Conservation (phyloP, 53 echinoderm and acorn worm genomes). For the Holothuria leucospilota region DNA sequence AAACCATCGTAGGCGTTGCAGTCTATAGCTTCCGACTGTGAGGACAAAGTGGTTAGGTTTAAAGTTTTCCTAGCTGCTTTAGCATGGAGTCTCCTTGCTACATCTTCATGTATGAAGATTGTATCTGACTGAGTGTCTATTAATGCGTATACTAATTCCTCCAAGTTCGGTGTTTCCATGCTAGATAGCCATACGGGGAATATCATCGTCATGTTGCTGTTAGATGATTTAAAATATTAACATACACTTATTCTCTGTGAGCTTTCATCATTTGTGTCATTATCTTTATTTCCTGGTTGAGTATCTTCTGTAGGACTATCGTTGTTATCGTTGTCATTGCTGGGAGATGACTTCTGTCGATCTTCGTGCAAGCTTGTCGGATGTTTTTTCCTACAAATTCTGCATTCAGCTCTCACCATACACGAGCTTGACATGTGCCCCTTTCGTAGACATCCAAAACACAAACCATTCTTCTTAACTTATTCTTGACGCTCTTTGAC, state of each 20-base stretch:
- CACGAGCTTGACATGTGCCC: constrained; percentile 65
- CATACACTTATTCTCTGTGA: background rate
- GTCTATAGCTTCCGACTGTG: constrained; percentile 17
- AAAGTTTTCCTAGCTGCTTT: constrained; percentile 3
- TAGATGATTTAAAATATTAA: background rate
- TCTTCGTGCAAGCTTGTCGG: constrained; percentile 46
- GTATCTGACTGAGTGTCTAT: constrained; percentile 59
- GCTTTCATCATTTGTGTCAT: no score
- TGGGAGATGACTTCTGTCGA: background rate
- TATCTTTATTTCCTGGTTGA: background rate
- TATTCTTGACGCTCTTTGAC: no score
- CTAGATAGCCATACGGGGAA: constrained; percentile 25
- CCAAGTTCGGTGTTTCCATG: background rate
- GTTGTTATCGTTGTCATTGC: background rate
- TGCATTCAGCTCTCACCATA: constrained; percentile 34
- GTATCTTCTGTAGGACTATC: background rate
- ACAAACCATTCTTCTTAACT: no score
- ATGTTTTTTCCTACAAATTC: constrained; percentile 51
- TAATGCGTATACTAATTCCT: constrained; percentile 50
- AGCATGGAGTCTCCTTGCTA: background rate
- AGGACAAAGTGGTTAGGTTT: constrained; percentile 51
- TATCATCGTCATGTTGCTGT: background rate
- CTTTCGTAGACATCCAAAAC: no score
- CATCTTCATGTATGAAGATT: constrained; percentile 54
- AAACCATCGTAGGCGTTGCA: constrained; percentile 24